Conservation (phyloP, 2,888 invertebrate species). For the Marronus borbonicus region DNA sequence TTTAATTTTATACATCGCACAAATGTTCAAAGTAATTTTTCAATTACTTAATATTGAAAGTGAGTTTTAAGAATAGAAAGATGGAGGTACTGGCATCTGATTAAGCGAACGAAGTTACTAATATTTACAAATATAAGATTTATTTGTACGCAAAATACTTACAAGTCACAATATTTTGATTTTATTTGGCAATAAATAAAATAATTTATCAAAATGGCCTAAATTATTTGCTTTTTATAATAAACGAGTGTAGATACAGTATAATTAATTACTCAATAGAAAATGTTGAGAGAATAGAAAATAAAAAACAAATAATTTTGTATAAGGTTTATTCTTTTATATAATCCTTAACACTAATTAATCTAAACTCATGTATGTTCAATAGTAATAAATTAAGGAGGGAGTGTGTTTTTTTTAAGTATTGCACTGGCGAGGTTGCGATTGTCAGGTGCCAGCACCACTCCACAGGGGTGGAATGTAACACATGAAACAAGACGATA, state of each 20-base stretch:
- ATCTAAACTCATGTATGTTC: slow-evolving; percentile 55
- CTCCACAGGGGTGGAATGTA: slow-evolving; percentile 65
- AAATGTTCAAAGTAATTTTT: neutral
- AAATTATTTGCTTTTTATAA: slow-evolving; percentile 48
- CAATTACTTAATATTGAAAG: neutral
- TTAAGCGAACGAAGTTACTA: neutral
- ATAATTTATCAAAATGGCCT: slow-evolving; percentile 10
- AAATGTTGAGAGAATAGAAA: slow-evolving; percentile 53
- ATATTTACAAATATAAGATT: slow-evolving; percentile 6
- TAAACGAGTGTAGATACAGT: neutral
- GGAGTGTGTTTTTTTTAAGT: slow-evolving; percentile 64
- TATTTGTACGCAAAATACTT: slow-evolving; percentile 20
- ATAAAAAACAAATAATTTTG: slow-evolving; percentile 58
- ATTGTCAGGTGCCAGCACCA: slow-evolving; percentile 69
- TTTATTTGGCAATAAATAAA: neutral
- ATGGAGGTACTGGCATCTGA: slow-evolving; percentile 45
- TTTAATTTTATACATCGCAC: no score
- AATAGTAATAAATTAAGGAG: slow-evolving; percentile 62
- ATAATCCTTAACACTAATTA: slow-evolving; percentile 62
- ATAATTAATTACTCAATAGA: slow-evolving; percentile 29
- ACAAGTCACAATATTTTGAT: slow-evolving; percentile 22
- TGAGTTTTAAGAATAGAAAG: slow-evolving; percentile 39
- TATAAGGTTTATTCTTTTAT: slow-evolving; percentile 61
- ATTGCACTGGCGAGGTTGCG: slow-evolving; percentile 69
- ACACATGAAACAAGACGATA: slow-evolving; percentile 66